Evolutionary conservation across 2,797 vertebrate species (phyloP), one percentile per base, ranked within the genome.

Genomic region (Parauchenoglanis ngamensis): DNA sequence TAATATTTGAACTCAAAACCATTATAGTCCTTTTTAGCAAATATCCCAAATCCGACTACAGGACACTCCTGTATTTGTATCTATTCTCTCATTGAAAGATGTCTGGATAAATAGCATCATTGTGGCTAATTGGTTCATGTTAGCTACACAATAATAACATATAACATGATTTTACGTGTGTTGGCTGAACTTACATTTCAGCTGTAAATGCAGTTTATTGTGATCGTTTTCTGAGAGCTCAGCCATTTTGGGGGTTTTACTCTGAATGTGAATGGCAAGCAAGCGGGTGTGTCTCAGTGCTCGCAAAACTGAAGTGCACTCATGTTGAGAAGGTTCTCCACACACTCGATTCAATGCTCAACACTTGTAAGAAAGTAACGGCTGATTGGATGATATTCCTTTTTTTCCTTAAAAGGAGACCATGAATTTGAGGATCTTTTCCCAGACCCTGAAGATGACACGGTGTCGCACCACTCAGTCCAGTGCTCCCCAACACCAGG

Each of bases 401-500:
- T 10, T 54, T 82, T 90, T 91, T 88, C 12, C n/a, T 86, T 79
- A 70, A 72, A 90, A 98, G 97, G 95, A 88, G 97, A 98, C 81
- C 96, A 95, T 90, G 97, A 97, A 86, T 96, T 97, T 92, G 97
- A 98, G 46, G 96, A 98, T 75, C 96, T 97, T 85, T 94, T 98
- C 56, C 90, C 97, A 86, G 97, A 98, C 88, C 96, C 96, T 89
- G 96, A 98, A 91, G 97, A 97, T 87, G 97, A 97, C 91, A 91
- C 96, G 73, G 97, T 97, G 94, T 92, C 94, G 84, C 95, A 96
- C 89, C 96, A 95, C 86, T 95, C 96, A 0, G 95, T 97, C 10
- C 97, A 97, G 31, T 99, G 98, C 85, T 97, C 96, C 83, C 98
- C 98, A 13, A 92, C 96, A 65, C 97, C 98, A 96, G 97, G 98